These are phyloP conservation scores for Eurystomus glaucurus DNA, from an alignment of 2,797 vertebrate genomes.

Conservation along the genomic window DNA sequence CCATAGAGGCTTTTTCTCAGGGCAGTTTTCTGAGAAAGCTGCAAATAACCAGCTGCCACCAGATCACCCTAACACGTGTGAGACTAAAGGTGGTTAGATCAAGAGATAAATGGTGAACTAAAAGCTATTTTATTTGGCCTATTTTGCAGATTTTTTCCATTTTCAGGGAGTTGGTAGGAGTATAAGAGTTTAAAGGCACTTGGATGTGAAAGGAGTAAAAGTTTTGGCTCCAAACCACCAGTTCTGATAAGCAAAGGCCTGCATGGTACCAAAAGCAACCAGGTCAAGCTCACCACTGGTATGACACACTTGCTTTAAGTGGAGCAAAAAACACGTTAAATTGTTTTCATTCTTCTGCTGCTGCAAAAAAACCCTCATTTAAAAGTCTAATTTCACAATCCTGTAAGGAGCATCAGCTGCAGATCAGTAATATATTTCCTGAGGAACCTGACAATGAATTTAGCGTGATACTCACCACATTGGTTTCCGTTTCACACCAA, in stretches of 20 bases:
- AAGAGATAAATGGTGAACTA: neutral
- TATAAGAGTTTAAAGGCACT: neutral
- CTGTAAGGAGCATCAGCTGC: neutral
- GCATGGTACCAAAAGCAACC: neutral
- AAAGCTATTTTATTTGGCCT: neutral
- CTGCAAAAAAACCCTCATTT: neutral
- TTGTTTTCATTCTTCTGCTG: neutral
- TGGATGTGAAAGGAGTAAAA: neutral
- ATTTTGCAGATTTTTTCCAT: neutral
- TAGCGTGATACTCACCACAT: conserved; percentile 82
- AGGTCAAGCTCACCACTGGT: neutral
- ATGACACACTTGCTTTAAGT: neutral
- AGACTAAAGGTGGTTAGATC: neutral
- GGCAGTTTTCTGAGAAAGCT: neutral
- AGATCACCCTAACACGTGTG: neutral
- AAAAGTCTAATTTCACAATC: neutral
- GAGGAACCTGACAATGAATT: neutral
- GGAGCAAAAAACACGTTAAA: neutral
- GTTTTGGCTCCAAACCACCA: neutral
- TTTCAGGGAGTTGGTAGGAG: neutral
- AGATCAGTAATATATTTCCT: neutral
- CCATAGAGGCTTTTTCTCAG: neutral
- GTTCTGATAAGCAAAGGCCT: neutral
- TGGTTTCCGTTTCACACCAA: conserved; percentile 88
- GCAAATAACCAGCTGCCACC: neutral